Evolutionary conservation across 2,797 vertebrate species (phyloP), one percentile per base, ranked within the genome.

Genomic region (Peromyscus attwateri): DNA sequence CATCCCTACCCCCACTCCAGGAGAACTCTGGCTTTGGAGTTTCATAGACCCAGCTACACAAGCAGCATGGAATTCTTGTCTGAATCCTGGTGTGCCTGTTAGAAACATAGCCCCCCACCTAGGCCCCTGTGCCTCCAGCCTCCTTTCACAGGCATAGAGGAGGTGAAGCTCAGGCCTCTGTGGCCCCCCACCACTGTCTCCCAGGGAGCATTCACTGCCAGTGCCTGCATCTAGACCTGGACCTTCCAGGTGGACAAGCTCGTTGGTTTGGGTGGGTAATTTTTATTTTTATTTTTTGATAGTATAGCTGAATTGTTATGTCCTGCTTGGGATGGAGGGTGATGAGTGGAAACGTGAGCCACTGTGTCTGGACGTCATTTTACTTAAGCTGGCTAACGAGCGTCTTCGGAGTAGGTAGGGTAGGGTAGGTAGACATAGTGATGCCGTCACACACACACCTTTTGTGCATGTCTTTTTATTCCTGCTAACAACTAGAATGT

Each of bases 321-420:
- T 85, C 88, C 14, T 94, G 21, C 83, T 95, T 85, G 19, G 40
- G 87, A 84, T 21, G 92, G 55, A 25, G 14, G 60, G 43, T 64
- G 16, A 43, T 82, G 23, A 29, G 43, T 62, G 43, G 31, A 93
- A 55, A 11, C 71, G 25, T 91, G 57, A 94, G 76, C 81, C 57
- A 81, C 79, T 75, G 80, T 77, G 49, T 43, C 25, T 91, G n/a
- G 34, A 93, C 52, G 88, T 88, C 77, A 79, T 75, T 37, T 70
- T 87, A 62, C 60, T 85, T 55, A 55, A 89, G 14, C 55, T 92
- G 17, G 16, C 57, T 46, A 68, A 16, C 68, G 46, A 76, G 40
- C 49, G 81, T 94, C 34, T 49, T 66, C 5, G 40, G 75, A 62
- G 64, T 81, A n/a, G 34, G 9, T 19, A 2, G 31, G 10, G 4